Evolutionary conservation across 64 coral and sea anemone species (phyloP), one percentile per base, ranked within the genome.

Genomic region (Montipora foliosa): DNA sequence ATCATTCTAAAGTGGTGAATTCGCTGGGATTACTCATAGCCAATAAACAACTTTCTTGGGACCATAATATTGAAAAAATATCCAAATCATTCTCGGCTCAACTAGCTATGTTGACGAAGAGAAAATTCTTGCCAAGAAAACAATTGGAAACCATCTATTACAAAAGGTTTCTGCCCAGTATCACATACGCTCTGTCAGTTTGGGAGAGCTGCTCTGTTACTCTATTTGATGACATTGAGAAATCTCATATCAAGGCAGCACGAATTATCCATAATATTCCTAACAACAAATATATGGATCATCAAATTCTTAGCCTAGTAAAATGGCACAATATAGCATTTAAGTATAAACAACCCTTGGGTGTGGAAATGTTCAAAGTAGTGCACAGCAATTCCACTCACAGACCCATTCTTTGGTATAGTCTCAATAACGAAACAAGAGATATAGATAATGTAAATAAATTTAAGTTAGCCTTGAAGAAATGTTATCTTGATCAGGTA

Each of bases 51-150:
- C 52, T 55, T 9, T 55, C 52, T 7, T 0, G 52, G 52, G 9
- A 55, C 29, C 29, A 29, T 29, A 29, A 85, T 67, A 61, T 85
- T 68, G 67, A 24, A 85, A 66, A 67, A 15, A 45, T 85, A 45
- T 46, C 25, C 24, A 67, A 85, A 84, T 64, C n/a, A 8, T 74
- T 74, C 11, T 74, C 22, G 16, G 71, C 71, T 74, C 71, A 74
- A 44, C 71, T 74, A 24, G n/a, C 19, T 74, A 64, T 15, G 25
- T 25, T 74, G n/a, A 24, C n/a, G n/a, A 74, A 24, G 71, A 74
- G 22, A 22, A 74, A 44, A 29, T 74, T 21, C n/a, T 44, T 29
- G n/a, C 11, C n/a, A 6, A 74, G 4, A 14, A 74, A 74, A 15
- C 10, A 64, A 1, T 64, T 64, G 60, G 60, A 64, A 64, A 64